Evolutionary conservation across 2,113 vertebrate species (phyloP).

Genomic region (Parotia lawesii): DNA sequence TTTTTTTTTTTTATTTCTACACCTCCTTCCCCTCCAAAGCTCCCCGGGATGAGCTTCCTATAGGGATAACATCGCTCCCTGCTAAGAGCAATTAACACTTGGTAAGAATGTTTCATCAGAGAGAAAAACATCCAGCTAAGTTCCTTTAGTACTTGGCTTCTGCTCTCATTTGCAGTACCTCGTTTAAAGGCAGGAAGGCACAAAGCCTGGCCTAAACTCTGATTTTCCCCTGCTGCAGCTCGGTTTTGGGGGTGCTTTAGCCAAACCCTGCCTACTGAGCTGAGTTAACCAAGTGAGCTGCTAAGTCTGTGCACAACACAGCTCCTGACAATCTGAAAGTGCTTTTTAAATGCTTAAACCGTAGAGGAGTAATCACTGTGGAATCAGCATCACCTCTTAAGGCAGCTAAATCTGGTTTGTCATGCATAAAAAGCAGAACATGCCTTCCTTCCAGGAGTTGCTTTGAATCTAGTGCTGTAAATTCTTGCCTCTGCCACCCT

Average conservation of each 20-base stretch:
- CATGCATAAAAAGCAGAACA: slow-evolving; percentile 4
- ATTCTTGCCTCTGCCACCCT: slow-evolving; percentile 12
- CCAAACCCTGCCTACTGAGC: neutral
- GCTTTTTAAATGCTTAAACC: neutral
- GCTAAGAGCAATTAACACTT: slow-evolving; percentile 41
- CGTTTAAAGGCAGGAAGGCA: neutral
- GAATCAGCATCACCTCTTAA: neutral
- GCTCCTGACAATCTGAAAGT: neutral
- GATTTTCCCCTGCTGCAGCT: neutral
- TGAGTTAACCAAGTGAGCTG: neutral
- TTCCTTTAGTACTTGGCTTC: neutral
- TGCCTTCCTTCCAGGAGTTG: neutral
- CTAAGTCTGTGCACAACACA: neutral
- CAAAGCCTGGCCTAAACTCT: neutral
- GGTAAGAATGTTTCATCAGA: neutral
- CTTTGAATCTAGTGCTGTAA: slow-evolving; percentile 1
- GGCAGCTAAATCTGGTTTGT: neutral
- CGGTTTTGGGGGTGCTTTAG: neutral
- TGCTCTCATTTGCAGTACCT: neutral
- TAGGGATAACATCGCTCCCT: slow-evolving; percentile 31
- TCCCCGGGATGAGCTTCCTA: neutral
- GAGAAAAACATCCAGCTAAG: slow-evolving; percentile 8
- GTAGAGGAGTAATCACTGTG: neutral
- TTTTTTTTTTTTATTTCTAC: neutral
- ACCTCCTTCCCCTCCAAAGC: neutral